These are phyloP conservation scores for Anoura caudifer DNA, from an alignment of 2,113 vertebrate genomes.

Conservation along the genomic window DNA sequence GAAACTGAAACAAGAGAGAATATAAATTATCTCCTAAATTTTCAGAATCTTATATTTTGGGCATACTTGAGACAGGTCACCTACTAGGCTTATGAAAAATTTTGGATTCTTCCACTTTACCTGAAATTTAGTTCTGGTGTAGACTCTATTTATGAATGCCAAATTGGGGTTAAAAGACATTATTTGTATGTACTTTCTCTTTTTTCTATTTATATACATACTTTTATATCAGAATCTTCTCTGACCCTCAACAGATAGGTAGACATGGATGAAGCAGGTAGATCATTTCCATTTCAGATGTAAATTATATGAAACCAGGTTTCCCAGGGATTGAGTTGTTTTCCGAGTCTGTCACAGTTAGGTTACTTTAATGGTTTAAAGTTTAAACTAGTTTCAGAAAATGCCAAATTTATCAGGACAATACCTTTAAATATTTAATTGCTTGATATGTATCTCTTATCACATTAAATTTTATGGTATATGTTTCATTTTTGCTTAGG, in stretches of 20 bases:
- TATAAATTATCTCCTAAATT: not conserved
- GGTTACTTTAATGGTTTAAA: not conserved
- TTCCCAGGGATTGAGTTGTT: not conserved
- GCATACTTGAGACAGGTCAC: not conserved
- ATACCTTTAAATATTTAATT: not conserved
- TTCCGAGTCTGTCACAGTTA: not conserved
- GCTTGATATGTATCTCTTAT: not conserved
- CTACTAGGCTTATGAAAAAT: not conserved
- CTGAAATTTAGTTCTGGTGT: not conserved
- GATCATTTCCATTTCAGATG: not conserved
- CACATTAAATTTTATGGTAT: not conserved
- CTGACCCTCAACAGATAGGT: not conserved
- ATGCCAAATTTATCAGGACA: not conserved
- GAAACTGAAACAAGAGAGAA: not conserved
- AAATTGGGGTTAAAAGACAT: not conserved
- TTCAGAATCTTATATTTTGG: not conserved
- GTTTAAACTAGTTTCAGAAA: not conserved
- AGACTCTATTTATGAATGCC: not conserved
- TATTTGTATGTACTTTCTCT: not conserved
- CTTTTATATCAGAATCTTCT: not conserved
- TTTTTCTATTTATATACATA: not conserved
- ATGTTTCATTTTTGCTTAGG: slow-evolving; percentile 81
- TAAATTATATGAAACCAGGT: not conserved
- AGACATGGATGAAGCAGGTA: not conserved
- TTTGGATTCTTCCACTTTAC: not conserved